These are phyloP conservation scores for Danio aesculapii DNA, from an alignment of 2,797 vertebrate genomes.

Conservation along the genomic window DNA sequence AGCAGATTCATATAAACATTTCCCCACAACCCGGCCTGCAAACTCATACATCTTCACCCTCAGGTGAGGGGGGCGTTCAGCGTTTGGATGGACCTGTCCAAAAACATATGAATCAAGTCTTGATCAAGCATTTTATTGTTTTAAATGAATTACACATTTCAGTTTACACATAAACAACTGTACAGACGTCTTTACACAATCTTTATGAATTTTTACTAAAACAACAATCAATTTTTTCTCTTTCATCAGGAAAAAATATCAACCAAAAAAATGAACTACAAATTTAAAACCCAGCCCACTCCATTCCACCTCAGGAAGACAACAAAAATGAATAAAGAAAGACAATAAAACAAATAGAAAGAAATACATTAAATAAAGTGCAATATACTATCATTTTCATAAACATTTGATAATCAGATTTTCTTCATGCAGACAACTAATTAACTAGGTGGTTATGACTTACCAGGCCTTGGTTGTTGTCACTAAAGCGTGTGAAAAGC, in stretches of 20 bases:
- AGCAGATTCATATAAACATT: slow-evolving; percentile 97
- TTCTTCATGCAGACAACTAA: background rate
- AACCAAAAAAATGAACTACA: too few species aligned
- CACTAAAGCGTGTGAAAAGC: slow-evolving; percentile 95
- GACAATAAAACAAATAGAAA: too few species aligned
- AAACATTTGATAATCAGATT: background rate
- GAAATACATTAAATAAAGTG: too few species aligned
- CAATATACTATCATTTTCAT: too few species aligned
- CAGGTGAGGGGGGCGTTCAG: slow-evolving; percentile 86
- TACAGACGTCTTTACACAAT: background rate
- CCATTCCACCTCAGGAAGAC: too few species aligned
- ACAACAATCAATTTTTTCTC: too few species aligned
- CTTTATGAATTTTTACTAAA: background rate
- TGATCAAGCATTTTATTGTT: background rate
- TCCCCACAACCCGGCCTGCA: slow-evolving; percentile 94
- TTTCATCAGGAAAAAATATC: too few species aligned
- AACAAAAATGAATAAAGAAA: too few species aligned
- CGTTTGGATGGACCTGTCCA: slow-evolving; percentile 94
- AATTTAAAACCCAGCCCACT: too few species aligned
- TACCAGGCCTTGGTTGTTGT: slow-evolving; percentile 97
- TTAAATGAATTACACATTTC: background rate
- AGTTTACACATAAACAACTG: background rate
- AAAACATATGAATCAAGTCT: background rate
- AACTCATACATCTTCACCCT: slow-evolving; percentile 96
- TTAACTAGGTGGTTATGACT: slow-evolving; percentile 31